These are phyloP conservation scores for Coptodon rendalli DNA, from an alignment of 2,113 vertebrate genomes.

Conservation along the genomic window DNA sequence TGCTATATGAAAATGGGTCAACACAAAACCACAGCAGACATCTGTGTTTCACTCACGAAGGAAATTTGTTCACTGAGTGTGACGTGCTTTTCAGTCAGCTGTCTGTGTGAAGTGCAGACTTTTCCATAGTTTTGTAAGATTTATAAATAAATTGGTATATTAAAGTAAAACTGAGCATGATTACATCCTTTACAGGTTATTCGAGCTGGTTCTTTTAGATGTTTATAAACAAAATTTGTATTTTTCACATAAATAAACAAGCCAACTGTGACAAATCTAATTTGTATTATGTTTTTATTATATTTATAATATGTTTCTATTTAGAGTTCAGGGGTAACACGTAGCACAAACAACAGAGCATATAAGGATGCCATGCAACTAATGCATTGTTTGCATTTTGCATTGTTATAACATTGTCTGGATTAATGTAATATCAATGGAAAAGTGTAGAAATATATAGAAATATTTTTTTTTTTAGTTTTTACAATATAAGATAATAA, in stretches of 20 bases:
- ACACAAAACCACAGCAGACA: neutral
- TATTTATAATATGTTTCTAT: neutral
- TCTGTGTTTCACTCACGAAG: neutral
- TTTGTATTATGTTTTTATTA: neutral
- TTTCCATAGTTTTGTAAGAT: neutral
- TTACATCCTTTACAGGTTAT: neutral
- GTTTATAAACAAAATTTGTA: neutral
- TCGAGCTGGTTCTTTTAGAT: neutral
- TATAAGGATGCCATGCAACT: rapidly evolving
- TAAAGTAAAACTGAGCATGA: neutral
- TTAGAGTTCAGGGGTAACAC: neutral
- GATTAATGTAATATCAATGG: neutral
- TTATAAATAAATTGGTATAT: neutral
- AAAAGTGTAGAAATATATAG: neutral
- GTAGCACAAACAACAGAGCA: neutral
- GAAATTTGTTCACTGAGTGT: neutral
- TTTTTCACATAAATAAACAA: neutral
- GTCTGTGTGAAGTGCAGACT: neutral
- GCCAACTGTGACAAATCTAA: neutral
- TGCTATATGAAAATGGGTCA: neutral
- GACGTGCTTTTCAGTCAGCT: neutral
- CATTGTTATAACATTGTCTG: neutral
- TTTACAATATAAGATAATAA: neutral
- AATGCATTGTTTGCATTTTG: neutral
- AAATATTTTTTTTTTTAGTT: rapidly evolving